Percentiles rank a stretch among this genome's conserved stretches.
Evolutionary conservation across 2,113 vertebrate species (phyloP).

Genomic region (Acanthochromis polyacanthus): DNA sequence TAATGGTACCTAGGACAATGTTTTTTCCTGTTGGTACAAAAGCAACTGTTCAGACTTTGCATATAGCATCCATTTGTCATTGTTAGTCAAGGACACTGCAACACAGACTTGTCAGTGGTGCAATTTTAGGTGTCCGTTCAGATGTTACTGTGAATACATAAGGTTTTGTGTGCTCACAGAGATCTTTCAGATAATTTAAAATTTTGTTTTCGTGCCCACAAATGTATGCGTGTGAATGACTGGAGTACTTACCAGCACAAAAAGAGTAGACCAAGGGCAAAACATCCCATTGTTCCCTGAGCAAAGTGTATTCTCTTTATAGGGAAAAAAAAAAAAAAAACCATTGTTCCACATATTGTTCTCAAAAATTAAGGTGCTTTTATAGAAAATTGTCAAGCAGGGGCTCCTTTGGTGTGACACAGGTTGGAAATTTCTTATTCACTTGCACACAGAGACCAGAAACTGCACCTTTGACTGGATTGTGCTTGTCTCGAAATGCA

Average conservation of each 20-base stretch:
- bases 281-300: slow-evolving; percentile 36
- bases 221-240: slow-evolving; percentile 59
- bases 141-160: slow-evolving; percentile 25
- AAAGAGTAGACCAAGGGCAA: slow-evolving; percentile 59
- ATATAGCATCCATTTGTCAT: slow-evolving; percentile 75
- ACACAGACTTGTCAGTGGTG: slow-evolving; percentile 52
- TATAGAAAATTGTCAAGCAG: slow-evolving; percentile 2
- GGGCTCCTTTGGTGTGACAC: neutral
- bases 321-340: slow-evolving; percentile 8
- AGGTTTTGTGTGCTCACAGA: slow-evolving; percentile 12
- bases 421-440: neutral
- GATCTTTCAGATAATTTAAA: slow-evolving; percentile 47
- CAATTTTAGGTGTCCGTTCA: slow-evolving; percentile 48
- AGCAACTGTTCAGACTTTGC: slow-evolving; percentile 73
- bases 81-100: slow-evolving; percentile 74
- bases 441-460: neutral
- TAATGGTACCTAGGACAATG: slow-evolving; percentile 44
- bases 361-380: slow-evolving; percentile 7
- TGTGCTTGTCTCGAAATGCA: neutral
- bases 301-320: slow-evolving; percentile 24
- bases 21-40: slow-evolving; percentile 62
- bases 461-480: neutral
- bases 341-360: slow-evolving; percentile 2
- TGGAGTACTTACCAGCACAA: neutral
- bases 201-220: slow-evolving; percentile 50